Evolutionary conservation across 2,888 invertebrate species (phyloP), one percentile per base, ranked within the genome.

Genomic region (Colostygia pectinataria): DNA sequence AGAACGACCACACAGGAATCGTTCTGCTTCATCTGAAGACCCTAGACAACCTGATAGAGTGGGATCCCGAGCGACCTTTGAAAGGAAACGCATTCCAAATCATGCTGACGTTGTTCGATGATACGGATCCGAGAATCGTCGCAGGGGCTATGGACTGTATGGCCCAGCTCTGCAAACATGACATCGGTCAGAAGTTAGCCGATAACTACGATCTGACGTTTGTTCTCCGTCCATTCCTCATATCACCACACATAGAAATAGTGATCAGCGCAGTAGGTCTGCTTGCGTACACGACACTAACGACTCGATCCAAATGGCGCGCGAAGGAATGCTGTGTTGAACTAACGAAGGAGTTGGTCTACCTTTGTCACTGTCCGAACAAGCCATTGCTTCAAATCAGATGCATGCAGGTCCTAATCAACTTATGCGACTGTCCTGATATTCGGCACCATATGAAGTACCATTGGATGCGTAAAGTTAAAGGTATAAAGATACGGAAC

Each of bases 371-470:
- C 1, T 47, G 57, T 0, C 72, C 73, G 0, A 80, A 74, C 47
- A 68, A 63, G 1, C 86, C 88, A 0, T n/a, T 75, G 4, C 44
- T 90, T 1, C 89, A 89, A 43, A 18, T 83, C 2, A 53, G 73
- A 9, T 61, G 72, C 1, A 74, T 90, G 71, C 85, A 87, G 48
- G 77, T 83, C 0, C 51, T 90, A 23, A 80, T 87, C 3, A 89
- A 90, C 55, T 60, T 90, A 0, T 83, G 87, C 66, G 89, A 89
- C 36, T 79, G 77, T 53, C 83, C 88, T 0, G 89, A 90, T 43
- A 72, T 87, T 1, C 68, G 85, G 25, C 34, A 77, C 18, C 73
- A 83, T 38, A 55, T 89, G 59, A 81, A 77, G 45, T 36, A 15
- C 0, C 53, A 77, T 27, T 83, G 80, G 78, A 72, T 76, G 54